Conservation (phyloP, 2,113 vertebrate genomes). For the Tonatia bakeri region DNA sequence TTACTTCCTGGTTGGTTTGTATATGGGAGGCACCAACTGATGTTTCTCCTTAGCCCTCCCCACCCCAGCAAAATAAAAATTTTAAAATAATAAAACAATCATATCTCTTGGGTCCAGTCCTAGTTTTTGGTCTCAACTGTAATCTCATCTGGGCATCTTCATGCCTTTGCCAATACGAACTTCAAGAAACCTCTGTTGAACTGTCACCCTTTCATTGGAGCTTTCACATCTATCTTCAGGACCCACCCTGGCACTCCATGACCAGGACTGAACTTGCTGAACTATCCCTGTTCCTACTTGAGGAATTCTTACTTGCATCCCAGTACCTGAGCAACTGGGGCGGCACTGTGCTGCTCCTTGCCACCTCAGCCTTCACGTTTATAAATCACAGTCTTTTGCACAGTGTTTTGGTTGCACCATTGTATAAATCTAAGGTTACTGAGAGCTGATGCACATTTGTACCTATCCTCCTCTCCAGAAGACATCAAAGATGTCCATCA, state of each 20-base stretch:
- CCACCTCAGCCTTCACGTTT: conserved; percentile 96
- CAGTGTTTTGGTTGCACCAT: conserved; percentile 91
- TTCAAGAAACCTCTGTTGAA: conserved; percentile 93
- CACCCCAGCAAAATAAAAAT: too few species aligned
- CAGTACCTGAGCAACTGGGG: conserved; percentile 91
- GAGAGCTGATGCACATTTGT: conserved; percentile 94
- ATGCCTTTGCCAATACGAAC: conserved; percentile 98
- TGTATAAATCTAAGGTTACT: conserved; percentile 93
- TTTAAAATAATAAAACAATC: too few species aligned
- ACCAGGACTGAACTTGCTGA: conserved; percentile 94
- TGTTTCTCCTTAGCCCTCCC: too few species aligned
- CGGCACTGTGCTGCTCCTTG: conserved; percentile 92
- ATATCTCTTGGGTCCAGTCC: conserved; percentile 91
- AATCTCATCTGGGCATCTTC: conserved; percentile 98
- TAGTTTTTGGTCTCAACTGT: conserved; percentile 95
- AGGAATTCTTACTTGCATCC: conserved; percentile 93
- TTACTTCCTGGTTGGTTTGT: too few species aligned
- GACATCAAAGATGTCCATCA: conserved; percentile 99
- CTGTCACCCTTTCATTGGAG: conserved; percentile 91
- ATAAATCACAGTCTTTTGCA: conserved; percentile 94
- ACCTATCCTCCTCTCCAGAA: conserved; percentile 95
- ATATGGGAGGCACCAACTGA: too few species aligned
- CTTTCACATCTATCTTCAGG: conserved; percentile 95
- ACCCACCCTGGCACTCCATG: conserved; percentile 91
- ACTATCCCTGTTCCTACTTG: conserved; percentile 94